Conservation (phyloP, 2,797 vertebrate species). For the Dicrostonyx torquatus region DNA sequence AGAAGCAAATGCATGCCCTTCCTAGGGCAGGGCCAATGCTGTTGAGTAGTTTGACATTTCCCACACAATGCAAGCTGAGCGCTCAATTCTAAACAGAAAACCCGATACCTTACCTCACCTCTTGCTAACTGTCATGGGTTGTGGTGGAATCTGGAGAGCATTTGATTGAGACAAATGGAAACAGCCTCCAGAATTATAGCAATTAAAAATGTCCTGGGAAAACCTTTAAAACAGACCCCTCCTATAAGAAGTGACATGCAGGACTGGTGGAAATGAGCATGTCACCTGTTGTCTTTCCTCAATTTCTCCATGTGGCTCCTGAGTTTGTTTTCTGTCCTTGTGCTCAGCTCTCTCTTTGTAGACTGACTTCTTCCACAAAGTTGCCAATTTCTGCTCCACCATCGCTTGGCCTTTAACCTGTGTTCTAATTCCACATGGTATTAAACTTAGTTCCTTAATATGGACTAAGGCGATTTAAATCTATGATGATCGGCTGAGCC, state of each 20-base stretch:
- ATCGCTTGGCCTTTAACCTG: background rate
- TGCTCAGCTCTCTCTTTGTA: background rate
- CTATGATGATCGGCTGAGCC: background rate
- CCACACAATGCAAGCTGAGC: background rate
- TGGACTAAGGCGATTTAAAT: background rate
- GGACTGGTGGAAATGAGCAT: background rate
- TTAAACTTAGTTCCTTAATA: background rate
- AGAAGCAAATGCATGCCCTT: background rate
- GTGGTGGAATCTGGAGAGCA: background rate
- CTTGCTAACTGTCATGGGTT: background rate
- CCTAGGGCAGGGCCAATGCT: background rate
- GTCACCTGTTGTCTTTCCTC: background rate
- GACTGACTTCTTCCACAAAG: background rate
- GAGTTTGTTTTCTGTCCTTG: background rate
- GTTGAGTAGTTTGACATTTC: background rate
- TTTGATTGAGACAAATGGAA: slow-evolving; percentile 4
- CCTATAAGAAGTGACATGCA: background rate
- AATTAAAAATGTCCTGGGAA: background rate
- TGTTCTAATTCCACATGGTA: background rate
- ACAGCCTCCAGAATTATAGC: background rate
- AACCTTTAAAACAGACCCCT: background rate
- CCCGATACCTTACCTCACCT: background rate
- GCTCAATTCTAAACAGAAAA: background rate
- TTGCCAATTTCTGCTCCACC: background rate
- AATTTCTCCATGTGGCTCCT: background rate